A percentile compares a stretch with the other conserved stretches of the same genome.
phyloP scores from a whole-genome alignment of 1,140 invertebrate species.

The Monomorium pharaonis region DNA sequence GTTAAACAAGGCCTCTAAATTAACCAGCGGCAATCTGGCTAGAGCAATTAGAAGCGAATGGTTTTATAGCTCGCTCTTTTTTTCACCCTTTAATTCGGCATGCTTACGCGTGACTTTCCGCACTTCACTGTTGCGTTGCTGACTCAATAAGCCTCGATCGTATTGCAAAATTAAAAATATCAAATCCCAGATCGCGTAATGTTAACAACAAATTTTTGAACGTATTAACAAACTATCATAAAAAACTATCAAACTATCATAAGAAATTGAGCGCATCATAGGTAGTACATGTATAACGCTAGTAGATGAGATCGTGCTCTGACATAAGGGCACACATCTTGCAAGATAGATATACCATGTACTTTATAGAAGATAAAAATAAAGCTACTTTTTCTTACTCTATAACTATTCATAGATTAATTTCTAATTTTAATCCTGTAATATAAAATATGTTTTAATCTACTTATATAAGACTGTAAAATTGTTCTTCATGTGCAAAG shows the following conservation, averaged over 20 bases:
- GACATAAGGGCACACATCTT: not conserved
- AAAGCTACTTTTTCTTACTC: not conserved
- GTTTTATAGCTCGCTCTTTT: conserved; percentile 21
- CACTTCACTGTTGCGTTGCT: not conserved
- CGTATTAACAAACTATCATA: too few relatives aligned
- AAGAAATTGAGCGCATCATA: not conserved
- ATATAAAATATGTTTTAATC: not conserved
- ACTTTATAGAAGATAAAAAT: not conserved
- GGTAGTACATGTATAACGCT: not conserved
- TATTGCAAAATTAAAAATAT: not conserved
- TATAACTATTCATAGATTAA: not conserved
- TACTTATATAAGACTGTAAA: not conserved
- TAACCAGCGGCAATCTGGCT: conserved; percentile 11
- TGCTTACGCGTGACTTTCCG: not conserved
- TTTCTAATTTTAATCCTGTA: not conserved
- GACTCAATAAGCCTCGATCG: not conserved
- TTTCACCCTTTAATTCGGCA: not conserved
- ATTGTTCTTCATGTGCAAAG: too few relatives aligned
- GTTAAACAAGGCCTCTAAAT: conserved; percentile 30
- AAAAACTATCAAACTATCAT: not conserved
- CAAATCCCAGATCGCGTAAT: not conserved
- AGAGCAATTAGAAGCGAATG: conserved; percentile 16
- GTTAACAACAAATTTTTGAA: not conserved
- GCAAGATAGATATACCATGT: not conserved
- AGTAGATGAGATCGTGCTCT: not conserved